Conservation (phyloP, 2,113 vertebrate genomes). For the Coturnix japonica region DNA sequence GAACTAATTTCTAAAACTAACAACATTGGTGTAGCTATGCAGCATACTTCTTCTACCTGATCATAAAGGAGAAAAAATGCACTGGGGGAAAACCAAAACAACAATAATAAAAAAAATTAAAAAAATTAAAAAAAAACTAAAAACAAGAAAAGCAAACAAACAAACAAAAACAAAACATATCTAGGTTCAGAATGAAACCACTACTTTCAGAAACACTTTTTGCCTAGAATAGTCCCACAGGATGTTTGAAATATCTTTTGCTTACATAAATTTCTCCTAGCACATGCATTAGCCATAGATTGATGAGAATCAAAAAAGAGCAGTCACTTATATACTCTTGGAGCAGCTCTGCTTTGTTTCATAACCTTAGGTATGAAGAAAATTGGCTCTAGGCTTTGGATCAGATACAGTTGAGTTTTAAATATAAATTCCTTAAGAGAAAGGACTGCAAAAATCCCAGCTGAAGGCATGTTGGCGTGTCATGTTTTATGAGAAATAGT, state of each 20-base stretch:
- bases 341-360: not conserved
- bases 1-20: not conserved
- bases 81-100: not conserved
- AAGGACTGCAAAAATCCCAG: not conserved
- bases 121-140: no score
- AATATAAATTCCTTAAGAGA: not conserved
- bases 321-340: not conserved
- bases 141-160: no score
- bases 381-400: not conserved
- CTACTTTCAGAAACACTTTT: not conserved
- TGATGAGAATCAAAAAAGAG: not conserved
- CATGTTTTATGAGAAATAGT: not conserved
- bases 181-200: accelerated
- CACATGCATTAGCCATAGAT: not conserved
- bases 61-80: not conserved
- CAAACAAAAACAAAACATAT: no score
- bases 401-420: not conserved
- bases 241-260: not conserved
- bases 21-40: accelerated
- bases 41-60: not conserved
- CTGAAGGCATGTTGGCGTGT: not conserved
- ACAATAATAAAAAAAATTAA: no score
- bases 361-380: not conserved
- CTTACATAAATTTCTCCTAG: not conserved
- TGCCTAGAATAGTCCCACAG: not conserved